Percentiles rank a stretch among this genome's conserved stretches.
phyloP scores from a whole-genome alignment of 2,888 invertebrate genomes.

The Aleiodes testaceus region DNA sequence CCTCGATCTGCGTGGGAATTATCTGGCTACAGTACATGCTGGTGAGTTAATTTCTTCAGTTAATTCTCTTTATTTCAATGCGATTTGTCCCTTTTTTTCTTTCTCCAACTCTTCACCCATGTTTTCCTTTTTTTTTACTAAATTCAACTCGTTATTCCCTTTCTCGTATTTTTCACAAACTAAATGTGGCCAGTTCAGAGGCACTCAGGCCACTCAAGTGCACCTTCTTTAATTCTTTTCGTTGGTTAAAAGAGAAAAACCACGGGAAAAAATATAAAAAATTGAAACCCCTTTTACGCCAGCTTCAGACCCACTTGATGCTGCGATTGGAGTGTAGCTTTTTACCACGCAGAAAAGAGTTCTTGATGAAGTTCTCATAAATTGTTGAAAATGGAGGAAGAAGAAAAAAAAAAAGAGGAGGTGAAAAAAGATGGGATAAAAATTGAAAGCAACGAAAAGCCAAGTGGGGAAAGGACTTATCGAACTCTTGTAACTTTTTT shows the following conservation, averaged over 20 bases:
- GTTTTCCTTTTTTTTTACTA: neutral
- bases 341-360: constrained; percentile 16
- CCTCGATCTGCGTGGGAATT: constrained; percentile 88
- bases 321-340: constrained; percentile 24
- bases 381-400: constrained; percentile 3
- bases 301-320: constrained; percentile 24
- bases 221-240: constrained; percentile 19
- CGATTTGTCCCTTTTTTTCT: constrained; percentile 3
- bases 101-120: neutral
- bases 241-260: neutral
- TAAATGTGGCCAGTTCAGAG: constrained; percentile 15
- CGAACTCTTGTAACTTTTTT: neutral
- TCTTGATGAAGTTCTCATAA: constrained; percentile 29
- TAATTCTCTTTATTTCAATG: neutral
- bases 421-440: neutral
- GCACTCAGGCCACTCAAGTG: constrained; percentile 21
- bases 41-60: constrained; percentile 71
- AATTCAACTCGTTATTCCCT: neutral
- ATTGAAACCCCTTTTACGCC: constrained; percentile 26
- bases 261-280: neutral
- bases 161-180: neutral
- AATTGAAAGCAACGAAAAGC: neutral
- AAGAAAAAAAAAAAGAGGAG: neutral
- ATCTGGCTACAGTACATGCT: constrained; percentile 85
- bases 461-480: constrained; percentile 7